Evolutionary conservation across 2,113 vertebrate genomes (phyloP), one percentile per base, ranked within the genome.

Genomic region (Acrocephalus kingi): DNA sequence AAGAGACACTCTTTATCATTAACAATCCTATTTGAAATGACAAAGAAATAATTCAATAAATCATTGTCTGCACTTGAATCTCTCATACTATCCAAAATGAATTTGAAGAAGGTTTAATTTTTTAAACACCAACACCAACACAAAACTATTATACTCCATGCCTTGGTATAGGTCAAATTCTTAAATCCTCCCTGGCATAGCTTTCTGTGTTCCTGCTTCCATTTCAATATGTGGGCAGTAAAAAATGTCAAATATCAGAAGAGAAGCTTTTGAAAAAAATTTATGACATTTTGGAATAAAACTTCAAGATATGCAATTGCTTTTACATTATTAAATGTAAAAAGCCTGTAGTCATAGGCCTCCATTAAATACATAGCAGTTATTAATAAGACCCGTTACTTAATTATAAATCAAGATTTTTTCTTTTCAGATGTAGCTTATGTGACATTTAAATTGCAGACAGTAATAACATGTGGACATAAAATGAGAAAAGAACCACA

Each of bases 361-460:
- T 51, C 43, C 4, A 4, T 73, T 84, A 95, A 92, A 90, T 59
- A 20, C 13, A 49, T 5, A 68, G 22, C 35, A 64, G 45, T 89
- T 92, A 88, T 48, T 84, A 92, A 46, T 87, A 90, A 87, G 24
- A 80, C 31, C 33, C 77, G 25, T 55, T 89, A 63, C 61, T 91
- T 88, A 92, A 92, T 87, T 63, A 68, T 49, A 92, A 74, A 84
- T 72, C 20, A 84, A 77, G 51, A 68, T 51, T 63, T 35, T 81
- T 95, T 82, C 37, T 61, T 84, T 66, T 66, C 25, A 87, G 61
- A 49, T 64, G 71, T n/a, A 64, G 45, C 11, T 81, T 52, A 67
- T 64, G 25, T 64, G 52, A 84, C 86, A 87, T 90, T 78, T 84
- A 97, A 91, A 91, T 89, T 78, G 82, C 37, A 92, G 48, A 61